Base-by-base conservation (phyloP, 1,140 invertebrate genomes). In the Zaprionus lachaisei region DNA sequence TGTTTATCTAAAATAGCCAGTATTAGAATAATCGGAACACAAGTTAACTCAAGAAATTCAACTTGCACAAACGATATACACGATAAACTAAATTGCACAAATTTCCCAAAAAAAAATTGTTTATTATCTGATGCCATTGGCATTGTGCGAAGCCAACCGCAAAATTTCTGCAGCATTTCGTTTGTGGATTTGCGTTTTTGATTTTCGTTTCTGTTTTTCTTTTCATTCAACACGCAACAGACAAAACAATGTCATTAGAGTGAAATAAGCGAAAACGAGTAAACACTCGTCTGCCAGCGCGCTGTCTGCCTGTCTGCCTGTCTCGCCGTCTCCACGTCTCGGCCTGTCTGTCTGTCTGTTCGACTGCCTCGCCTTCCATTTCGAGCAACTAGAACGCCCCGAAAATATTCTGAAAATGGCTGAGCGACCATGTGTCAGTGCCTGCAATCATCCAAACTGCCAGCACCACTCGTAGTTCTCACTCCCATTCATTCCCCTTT, bases 401-500 rank as follows among this genome's bases (percentile, higher is more conserved):
- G 37, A 80, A 87, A 80, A 77, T 72, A 83, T 87, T 67, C 72
- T 51, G 57, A 65, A 82, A 80, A 66, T 82, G 62, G 62, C 77
- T 77, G 24, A 71, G 57, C 65, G 75, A 71, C 76, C 44, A 61
- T 76, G 67, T 76, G 75, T 69, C 83, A 58, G 73, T 80, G 77
- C 64, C 68, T 89, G 80, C 83, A 83, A 89, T 89, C 83, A 80
- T 80, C 72, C 81, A 72, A 86, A 76, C 83, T 89, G 83, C 62
- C 80, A 80, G 34, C 68, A 54, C 64, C 60, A 76, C 37, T 38
- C 44, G 17, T 57, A 74, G 72, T 86, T 79, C 77, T 73, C 83
- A 85, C 71, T 80, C 56, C 31, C 68, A 64, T 64, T 76, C 38
- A 58, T 41, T 60, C 22, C 17, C 38, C 56, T 63, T 24, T 37